phyloP scores from a whole-genome alignment of 2,113 vertebrate species.

The Epinephelus lanceolatus region DNA sequence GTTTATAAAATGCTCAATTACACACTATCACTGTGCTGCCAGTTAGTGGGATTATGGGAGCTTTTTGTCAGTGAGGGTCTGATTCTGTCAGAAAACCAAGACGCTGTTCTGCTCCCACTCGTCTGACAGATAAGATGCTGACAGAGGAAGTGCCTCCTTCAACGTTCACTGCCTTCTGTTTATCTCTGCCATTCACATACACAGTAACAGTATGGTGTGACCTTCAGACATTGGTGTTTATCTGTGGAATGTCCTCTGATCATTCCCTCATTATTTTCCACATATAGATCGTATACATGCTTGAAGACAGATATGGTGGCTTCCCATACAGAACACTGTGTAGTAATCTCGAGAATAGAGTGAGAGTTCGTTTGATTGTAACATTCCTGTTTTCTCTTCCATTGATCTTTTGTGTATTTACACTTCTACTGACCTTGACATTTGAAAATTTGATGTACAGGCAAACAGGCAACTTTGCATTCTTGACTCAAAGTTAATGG shows the following conservation, averaged over 20 bases:
- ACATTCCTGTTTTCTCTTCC: background rate
- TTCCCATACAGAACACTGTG: background rate
- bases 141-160: background rate
- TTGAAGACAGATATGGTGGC: background rate
- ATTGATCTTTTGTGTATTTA: background rate
- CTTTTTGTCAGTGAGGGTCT: background rate
- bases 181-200: background rate
- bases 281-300: background rate
- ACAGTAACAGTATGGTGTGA: background rate
- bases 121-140: slow-evolving; percentile 8
- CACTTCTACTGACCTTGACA: background rate
- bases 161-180: background rate
- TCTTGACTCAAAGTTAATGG: background rate
- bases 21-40: background rate
- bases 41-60: slow-evolving; percentile 7
- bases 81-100: background rate
- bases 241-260: background rate
- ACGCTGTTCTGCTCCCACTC: background rate
- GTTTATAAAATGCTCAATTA: background rate
- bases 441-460: background rate
- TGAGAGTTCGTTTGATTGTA: background rate
- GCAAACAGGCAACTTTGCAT: background rate
- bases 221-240: background rate
- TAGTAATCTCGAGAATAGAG: background rate
- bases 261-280: background rate